Conservation (phyloP, 2,888 invertebrate species). For the Brachyopa scutellaris region DNA sequence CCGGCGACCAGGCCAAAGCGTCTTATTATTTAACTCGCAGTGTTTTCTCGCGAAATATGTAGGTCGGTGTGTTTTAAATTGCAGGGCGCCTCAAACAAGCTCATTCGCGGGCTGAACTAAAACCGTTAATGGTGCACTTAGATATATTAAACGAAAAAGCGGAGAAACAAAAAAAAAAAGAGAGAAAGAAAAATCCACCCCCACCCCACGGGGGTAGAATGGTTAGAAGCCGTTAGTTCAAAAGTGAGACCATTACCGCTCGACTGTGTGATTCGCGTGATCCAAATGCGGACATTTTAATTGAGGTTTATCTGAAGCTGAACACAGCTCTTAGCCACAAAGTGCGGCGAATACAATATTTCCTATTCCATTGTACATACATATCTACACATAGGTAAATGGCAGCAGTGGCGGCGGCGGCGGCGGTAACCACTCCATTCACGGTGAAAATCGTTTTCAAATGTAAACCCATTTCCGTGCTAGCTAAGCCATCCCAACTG, state of each 20-base stretch:
- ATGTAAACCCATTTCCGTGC: slow-evolving; percentile 16
- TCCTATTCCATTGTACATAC: too few relatives aligned
- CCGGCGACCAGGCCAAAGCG: neutral
- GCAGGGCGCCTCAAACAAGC: slow-evolving; percentile 62
- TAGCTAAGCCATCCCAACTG: slow-evolving; percentile 12
- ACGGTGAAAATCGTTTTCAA: slow-evolving; percentile 39
- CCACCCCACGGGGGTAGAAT: too few relatives aligned
- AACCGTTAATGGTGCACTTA: slow-evolving; percentile 70
- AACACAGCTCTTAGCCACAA: slow-evolving; percentile 43
- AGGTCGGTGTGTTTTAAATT: slow-evolving; percentile 66
- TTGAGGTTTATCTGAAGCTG: slow-evolving; percentile 63
- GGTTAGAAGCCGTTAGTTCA: slow-evolving; percentile 1
- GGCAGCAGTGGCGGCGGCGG: too few relatives aligned
- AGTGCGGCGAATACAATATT: slow-evolving; percentile 43
- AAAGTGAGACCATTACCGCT: slow-evolving; percentile 49
- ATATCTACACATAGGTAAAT: too few relatives aligned
- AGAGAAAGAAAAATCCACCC: slow-evolving; percentile 7
- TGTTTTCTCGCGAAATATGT: slow-evolving; percentile 18
- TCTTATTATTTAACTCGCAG: slow-evolving; percentile 27
- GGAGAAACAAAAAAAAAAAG: neutral
- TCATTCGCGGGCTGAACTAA: slow-evolving; percentile 50
- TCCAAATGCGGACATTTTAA: slow-evolving; percentile 59
- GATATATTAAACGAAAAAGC: slow-evolving; percentile 57
- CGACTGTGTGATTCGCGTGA: slow-evolving; percentile 63
- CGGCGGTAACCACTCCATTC: too few relatives aligned